These are phyloP conservation scores for Equus quagga DNA, from an alignment of 2,113 vertebrate species.

Conservation along the genomic window DNA sequence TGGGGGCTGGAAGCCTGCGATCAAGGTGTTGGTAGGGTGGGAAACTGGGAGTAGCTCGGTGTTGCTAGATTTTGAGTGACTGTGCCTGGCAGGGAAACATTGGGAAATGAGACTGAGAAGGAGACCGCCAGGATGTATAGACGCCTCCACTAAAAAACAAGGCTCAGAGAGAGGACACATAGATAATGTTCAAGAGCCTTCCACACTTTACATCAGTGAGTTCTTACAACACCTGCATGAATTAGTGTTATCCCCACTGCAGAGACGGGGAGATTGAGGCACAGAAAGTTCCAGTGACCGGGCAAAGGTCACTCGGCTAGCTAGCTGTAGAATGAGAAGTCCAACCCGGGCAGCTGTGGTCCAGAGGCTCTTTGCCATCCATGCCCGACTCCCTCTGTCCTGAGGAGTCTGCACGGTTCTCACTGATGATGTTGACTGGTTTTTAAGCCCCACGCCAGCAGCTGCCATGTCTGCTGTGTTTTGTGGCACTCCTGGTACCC, in stretches of 20 bases:
- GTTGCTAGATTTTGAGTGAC: neutral
- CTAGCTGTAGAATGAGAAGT: neutral
- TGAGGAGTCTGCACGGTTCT: neutral
- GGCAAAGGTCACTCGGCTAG: neutral
- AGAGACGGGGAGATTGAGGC: neutral
- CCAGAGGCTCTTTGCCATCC: neutral
- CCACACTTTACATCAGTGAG: neutral
- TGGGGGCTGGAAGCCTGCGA: neutral
- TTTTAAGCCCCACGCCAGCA: neutral
- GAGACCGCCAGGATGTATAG: accelerated
- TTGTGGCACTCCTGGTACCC: neutral
- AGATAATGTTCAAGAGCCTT: neutral
- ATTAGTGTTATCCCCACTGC: no score
- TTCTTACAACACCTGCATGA: neutral
- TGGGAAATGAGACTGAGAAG: neutral
- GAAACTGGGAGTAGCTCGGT: neutral
- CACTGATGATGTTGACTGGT: accelerated
- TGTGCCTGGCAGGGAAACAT: neutral
- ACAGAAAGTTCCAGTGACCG: neutral
- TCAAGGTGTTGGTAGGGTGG: neutral
- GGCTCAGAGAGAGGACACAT: accelerated
- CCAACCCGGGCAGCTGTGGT: neutral
- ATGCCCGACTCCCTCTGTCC: neutral
- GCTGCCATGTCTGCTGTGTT: neutral
- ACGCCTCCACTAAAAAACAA: neutral